phyloP scores from a whole-genome alignment of 2,113 vertebrate genomes.

The Podiceps cristatus region DNA sequence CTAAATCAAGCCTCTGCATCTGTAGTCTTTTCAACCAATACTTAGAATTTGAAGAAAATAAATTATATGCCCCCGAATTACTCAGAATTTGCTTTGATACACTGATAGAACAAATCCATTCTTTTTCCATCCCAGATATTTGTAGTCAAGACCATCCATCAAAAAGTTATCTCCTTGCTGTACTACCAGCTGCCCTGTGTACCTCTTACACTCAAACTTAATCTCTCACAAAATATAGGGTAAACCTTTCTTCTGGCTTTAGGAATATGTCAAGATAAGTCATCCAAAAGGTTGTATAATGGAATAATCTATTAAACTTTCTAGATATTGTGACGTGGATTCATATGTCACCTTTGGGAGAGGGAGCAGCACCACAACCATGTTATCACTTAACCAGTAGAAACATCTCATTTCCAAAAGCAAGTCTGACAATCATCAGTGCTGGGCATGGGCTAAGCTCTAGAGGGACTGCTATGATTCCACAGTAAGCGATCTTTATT shows the following conservation, averaged over 20 bases:
- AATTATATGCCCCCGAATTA: background rate
- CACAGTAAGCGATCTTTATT: background rate
- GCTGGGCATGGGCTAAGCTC: background rate
- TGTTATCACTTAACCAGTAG: background rate
- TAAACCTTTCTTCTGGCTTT: background rate
- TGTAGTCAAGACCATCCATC: background rate
- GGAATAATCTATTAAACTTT: background rate
- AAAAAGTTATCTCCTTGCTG: background rate
- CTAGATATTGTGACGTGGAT: background rate
- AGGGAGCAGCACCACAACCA: background rate
- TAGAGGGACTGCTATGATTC: background rate
- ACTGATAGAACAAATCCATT: background rate
- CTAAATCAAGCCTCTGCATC: accelerated
- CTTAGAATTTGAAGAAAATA: background rate
- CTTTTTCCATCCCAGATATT: background rate
- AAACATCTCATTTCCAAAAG: background rate
- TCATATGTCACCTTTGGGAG: background rate
- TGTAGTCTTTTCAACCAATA: background rate
- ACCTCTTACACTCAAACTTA: background rate
- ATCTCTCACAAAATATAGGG: background rate
- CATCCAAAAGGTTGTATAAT: background rate
- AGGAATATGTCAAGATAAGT: background rate
- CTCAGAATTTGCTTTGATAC: background rate
- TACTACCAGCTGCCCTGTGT: background rate
- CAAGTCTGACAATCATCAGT: background rate